Conservation (phyloP, 2,113 vertebrate species). For the Suncus etruscus region DNA sequence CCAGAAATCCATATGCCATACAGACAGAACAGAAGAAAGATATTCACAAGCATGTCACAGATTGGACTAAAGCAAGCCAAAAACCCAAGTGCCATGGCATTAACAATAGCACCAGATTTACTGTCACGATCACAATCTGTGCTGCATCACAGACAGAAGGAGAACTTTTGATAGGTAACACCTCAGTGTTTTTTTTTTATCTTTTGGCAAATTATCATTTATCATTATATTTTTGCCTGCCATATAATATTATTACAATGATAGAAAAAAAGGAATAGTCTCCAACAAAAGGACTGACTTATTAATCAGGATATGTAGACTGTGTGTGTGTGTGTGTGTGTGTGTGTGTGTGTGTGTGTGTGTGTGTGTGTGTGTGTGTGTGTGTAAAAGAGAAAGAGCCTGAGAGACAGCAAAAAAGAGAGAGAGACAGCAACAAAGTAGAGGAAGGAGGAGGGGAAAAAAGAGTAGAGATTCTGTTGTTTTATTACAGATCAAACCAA, state of each 20-base stretch:
- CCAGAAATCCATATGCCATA: conserved; percentile 96
- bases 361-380: background rate
- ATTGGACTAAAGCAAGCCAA: conserved; percentile 94
- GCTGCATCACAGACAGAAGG: conserved; percentile 94
- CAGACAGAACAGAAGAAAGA: conserved; percentile 95
- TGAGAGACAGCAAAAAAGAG: background rate
- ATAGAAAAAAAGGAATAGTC: conserved; percentile 83
- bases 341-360: background rate
- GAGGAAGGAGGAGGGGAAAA: background rate
- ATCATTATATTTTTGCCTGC: conserved; percentile 94
- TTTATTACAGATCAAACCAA: conserved; percentile 71
- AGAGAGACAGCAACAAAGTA: background rate
- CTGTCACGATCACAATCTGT: conserved; percentile 96
- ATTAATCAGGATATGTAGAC: conserved; percentile 62
- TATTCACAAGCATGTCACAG: conserved; percentile 95
- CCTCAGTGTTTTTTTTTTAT: conserved; percentile 93
- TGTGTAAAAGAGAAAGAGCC: too few relatives aligned
- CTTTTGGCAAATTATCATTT: conserved; percentile 94
- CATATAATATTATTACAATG: conserved; percentile 91
- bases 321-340: background rate
- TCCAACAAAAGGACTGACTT: conserved; percentile 84
- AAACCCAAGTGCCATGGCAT: conserved; percentile 94
- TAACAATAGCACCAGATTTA: conserved; percentile 95
- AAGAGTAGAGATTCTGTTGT: conserved; percentile 63
- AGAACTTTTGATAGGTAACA: conserved; percentile 95